Evolutionary conservation across 1,140 invertebrate species (phyloP).

Genomic region (Drosophila ercepeae): DNA sequence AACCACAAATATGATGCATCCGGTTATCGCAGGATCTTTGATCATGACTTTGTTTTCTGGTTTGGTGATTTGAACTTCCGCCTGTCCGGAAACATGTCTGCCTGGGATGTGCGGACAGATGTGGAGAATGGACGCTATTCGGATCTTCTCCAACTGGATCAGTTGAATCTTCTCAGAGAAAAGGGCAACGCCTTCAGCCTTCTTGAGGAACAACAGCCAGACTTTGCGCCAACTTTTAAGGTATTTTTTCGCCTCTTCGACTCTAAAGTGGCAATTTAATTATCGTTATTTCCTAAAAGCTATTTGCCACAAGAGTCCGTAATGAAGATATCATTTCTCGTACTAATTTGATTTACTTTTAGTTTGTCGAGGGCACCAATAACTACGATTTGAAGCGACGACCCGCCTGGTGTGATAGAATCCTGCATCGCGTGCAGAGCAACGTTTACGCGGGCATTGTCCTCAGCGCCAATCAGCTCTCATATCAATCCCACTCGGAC

Average conservation of each 20-base stretch:
- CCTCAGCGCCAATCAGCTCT: conserved; percentile 88
- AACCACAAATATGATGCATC: conserved; percentile 88
- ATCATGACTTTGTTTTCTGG: conserved; percentile 98
- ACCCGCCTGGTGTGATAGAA: conserved; percentile 99
- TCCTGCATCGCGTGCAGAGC: conserved; percentile 93
- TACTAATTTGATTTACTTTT: not conserved
- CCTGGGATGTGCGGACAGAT: conserved; percentile 88
- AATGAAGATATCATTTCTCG: not conserved
- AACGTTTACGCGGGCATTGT: conserved; percentile 77
- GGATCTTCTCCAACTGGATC: conserved; percentile 89
- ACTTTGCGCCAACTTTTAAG: conserved; percentile 95
- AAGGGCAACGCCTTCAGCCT: conserved; percentile 91
- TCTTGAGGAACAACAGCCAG: conserved; percentile 89
- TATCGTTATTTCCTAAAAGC: not conserved
- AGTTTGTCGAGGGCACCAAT: conserved; percentile 88
- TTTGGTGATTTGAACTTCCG: conserved; percentile 97
- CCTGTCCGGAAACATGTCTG: conserved; percentile 87
- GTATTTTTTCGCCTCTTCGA: conserved; percentile 6
- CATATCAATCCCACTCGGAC: conserved; percentile 93
- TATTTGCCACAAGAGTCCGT: not conserved
- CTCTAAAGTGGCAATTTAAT: too few species aligned
- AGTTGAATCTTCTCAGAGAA: conserved; percentile 88
- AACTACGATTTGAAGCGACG: conserved; percentile 93
- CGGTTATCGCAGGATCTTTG: conserved; percentile 92
- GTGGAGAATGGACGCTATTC: conserved; percentile 88